Conservation (phyloP, 1,140 invertebrate genomes). For the Schlechtendalia chinensis region DNA sequence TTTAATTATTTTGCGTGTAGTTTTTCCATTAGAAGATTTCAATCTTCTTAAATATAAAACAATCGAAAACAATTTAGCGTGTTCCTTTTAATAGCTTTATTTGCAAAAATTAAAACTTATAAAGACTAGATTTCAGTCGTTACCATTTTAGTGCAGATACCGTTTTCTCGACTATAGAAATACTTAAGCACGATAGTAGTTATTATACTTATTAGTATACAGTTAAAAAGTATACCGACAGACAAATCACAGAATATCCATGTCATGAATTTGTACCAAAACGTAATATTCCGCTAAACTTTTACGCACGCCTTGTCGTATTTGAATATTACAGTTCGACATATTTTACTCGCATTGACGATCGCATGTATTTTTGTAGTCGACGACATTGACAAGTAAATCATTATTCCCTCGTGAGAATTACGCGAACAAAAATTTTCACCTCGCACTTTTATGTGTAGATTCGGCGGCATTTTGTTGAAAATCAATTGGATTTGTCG, state of each 20-base stretch:
- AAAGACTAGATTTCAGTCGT: too few relatives aligned
- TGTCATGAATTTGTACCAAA: conserved; percentile 13
- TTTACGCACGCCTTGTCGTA: not conserved
- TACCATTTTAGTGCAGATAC: too few relatives aligned
- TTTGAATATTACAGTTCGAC: conserved; percentile 30
- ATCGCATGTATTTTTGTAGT: not conserved
- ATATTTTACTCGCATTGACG: conserved; percentile 12
- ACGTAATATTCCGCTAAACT: conserved; percentile 32
- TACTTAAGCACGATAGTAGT: not conserved
- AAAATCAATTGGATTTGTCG: not conserved
- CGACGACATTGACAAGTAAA: conserved; percentile 13
- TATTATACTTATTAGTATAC: not conserved
- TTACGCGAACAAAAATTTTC: not conserved
- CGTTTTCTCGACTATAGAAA: too few relatives aligned
- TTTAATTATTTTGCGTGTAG: too few relatives aligned
- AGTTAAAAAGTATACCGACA: not conserved
- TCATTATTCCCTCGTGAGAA: conserved; percentile 22
- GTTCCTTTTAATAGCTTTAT: too few relatives aligned
- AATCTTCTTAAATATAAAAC: too few relatives aligned
- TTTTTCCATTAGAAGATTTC: too few relatives aligned
- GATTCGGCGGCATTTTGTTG: not conserved
- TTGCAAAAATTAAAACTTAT: too few relatives aligned
- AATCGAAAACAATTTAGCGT: too few relatives aligned
- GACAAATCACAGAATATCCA: conserved; percentile 4
- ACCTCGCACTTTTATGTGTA: not conserved